Evolutionary conservation across 2,113 vertebrate genomes (phyloP), one percentile per base, ranked within the genome.

Genomic region (Campylorhamphus procurvoides): DNA sequence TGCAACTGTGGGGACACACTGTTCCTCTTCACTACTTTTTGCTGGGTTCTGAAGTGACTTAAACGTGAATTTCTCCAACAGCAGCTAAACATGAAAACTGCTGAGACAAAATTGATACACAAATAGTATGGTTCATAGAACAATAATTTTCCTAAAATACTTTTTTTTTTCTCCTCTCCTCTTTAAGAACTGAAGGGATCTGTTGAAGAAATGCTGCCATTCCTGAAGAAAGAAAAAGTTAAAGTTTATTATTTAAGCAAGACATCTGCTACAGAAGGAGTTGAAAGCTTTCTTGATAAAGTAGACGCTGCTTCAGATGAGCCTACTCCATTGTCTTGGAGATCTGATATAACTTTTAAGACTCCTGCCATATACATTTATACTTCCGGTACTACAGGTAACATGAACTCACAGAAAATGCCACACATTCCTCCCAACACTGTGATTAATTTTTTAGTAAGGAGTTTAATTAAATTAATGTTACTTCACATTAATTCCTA

Each of bases 321-420:
- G 4, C 95, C 98, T 8, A 58, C 96, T 33, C 98, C 98, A 5
- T 96, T 77, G 24, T 98, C 98, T 4, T 97, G 98, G 96, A 98
- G 98, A 89, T 98, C 98, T 13, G 95, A 98, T 73, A 64, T 98
- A 72, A 98, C 97, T 12, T 97, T 97, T 60, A 96, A 97, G 89
- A 98, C 97, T 35, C 98, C 98, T 25, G 98, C 98, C 3, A 80
- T 98, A 68, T 99, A 98, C 72, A 99, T 99, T 83, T 99, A 99
- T 95, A 99, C 99, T 17, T 99, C 99, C 78, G 99, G 99, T 84
- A 99, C 98, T 31, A 99, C 98, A 98, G 99, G 99, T 99, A 98
- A 94, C 68, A 62, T 40, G 12, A 47, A 94, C 66, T 46, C 39
- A 66, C 59, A 63, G 42, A 33, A 53, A 22, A 40, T 31, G 27